A percentile compares a stretch with the other conserved stretches of the same genome.
Conservation (phyloP, 2,888 invertebrate species). For the Microctonus aethiopoides region DNA sequence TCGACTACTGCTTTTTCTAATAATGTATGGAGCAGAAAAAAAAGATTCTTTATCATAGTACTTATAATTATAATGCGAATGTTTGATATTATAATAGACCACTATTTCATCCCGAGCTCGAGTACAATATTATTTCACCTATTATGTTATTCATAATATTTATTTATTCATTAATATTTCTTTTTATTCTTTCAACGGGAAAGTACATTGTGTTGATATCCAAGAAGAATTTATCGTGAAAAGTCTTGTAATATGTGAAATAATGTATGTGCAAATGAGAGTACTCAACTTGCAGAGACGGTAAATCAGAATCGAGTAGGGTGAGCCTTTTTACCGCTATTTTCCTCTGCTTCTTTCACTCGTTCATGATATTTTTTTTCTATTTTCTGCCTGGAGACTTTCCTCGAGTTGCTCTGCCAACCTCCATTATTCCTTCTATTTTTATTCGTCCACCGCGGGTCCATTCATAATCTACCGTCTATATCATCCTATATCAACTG, state of each 20-base stretch:
- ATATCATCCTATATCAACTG: slow-evolving; percentile 64
- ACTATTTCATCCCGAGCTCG: not conserved
- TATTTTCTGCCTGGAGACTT: slow-evolving; percentile 26
- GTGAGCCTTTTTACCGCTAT: slow-evolving; percentile 19
- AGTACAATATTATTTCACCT: not conserved
- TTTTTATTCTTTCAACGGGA: not conserved
- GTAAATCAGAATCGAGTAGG: slow-evolving; percentile 16
- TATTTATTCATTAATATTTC: not conserved
- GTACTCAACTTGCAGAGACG: not conserved
- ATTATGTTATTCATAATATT: no score
- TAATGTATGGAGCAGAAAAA: not conserved
- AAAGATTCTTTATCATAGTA: not conserved
- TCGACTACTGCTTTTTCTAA: not conserved
- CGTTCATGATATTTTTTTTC: slow-evolving; percentile 37
- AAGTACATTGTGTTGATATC: not conserved
- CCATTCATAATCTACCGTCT: slow-evolving; percentile 57
- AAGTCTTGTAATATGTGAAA: slow-evolving; percentile 18
- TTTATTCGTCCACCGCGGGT: slow-evolving; percentile 39
- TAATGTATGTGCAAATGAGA: not conserved
- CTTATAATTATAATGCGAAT: not conserved
- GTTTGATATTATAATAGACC: not conserved
- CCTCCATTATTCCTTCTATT: slow-evolving; percentile 46
- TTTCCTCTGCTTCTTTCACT: slow-evolving; percentile 36
- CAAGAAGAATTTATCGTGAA: slow-evolving; percentile 45
- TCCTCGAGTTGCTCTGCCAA: slow-evolving; percentile 39